A percentile compares a stretch with the other conserved stretches of the same genome.
These are phyloP conservation scores for Dysmachus trigonus DNA, from an alignment of 2,888 invertebrate genomes.

Conservation along the genomic window DNA sequence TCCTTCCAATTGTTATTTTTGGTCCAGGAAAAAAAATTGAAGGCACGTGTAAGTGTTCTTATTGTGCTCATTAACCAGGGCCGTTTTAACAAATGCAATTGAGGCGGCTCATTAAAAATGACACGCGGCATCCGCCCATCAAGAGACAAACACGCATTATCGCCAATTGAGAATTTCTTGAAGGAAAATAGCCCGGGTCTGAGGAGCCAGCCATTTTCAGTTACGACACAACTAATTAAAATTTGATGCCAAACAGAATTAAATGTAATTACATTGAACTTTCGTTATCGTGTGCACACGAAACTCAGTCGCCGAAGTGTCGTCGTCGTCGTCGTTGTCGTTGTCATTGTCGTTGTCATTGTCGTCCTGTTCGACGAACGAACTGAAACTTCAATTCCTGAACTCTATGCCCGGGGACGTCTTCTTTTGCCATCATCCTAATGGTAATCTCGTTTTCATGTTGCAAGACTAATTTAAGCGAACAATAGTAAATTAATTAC, in stretches of 20 bases:
- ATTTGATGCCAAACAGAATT: slow-evolving; percentile 47
- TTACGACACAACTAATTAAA: slow-evolving; percentile 36
- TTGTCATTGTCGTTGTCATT: too few species aligned
- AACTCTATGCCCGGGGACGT: slow-evolving; percentile 7
- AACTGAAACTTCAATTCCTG: background rate
- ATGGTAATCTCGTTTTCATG: slow-evolving; percentile 51
- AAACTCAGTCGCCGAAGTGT: slow-evolving; percentile 37
- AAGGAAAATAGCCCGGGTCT: background rate
- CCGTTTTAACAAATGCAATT: slow-evolving; percentile 1
- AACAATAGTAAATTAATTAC: slow-evolving; percentile 64
- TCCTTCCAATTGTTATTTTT: background rate
- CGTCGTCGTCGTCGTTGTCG: too few species aligned
- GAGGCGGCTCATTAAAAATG: slow-evolving; percentile 25
- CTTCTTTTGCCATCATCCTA: slow-evolving; percentile 46
- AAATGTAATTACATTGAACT: slow-evolving; percentile 48
- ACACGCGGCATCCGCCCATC: slow-evolving; percentile 8
- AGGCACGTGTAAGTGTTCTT: background rate
- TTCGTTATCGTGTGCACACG: slow-evolving; percentile 49
- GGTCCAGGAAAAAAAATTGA: background rate
- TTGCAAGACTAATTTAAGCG: slow-evolving; percentile 60
- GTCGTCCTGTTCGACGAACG: slow-evolving; percentile 26
- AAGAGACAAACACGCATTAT: slow-evolving; percentile 6
- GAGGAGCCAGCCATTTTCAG: slow-evolving; percentile 12
- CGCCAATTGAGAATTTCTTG: slow-evolving; percentile 17
- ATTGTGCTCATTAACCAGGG: slow-evolving; percentile 9